phyloP scores from a whole-genome alignment of 2,797 vertebrate species.

The Phrynocephalus vlangalii region DNA sequence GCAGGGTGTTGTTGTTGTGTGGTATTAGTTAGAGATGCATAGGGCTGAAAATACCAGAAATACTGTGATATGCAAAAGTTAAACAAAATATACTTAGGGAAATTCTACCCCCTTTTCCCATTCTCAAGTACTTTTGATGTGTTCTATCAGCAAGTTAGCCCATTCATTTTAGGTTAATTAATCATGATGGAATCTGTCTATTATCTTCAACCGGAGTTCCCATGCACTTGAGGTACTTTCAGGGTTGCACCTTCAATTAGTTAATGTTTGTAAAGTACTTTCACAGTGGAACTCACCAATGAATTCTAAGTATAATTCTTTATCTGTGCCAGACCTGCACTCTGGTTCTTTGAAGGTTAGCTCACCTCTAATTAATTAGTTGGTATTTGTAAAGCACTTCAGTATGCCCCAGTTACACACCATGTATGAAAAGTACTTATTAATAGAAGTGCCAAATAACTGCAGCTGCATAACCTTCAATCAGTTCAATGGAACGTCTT shows the following conservation, averaged over 20 bases:
- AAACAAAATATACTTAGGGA: not conserved
- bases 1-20: not conserved
- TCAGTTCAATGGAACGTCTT: not conserved
- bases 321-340: not conserved
- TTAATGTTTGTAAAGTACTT: constrained; percentile 35
- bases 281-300: not conserved
- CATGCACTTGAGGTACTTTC: not conserved
- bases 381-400: constrained; percentile 30
- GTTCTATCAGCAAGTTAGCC: not conserved
- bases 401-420: not conserved
- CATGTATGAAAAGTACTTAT: constrained; percentile 4
- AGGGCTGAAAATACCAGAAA: not conserved
- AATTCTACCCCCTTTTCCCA: not conserved
- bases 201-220: not conserved
- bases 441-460: not conserved
- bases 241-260: constrained; percentile 26
- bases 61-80: not conserved
- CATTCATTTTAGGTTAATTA: not conserved
- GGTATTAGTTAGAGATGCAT: not conserved
- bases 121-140: not conserved
- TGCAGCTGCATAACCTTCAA: not conserved
- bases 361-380: constrained; percentile 30
- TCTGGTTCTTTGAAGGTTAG: not conserved
- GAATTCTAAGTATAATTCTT: constrained; percentile 3
- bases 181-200: not conserved